Conservation (phyloP, 2,888 invertebrate species). For the Drosophila conformis region DNA sequence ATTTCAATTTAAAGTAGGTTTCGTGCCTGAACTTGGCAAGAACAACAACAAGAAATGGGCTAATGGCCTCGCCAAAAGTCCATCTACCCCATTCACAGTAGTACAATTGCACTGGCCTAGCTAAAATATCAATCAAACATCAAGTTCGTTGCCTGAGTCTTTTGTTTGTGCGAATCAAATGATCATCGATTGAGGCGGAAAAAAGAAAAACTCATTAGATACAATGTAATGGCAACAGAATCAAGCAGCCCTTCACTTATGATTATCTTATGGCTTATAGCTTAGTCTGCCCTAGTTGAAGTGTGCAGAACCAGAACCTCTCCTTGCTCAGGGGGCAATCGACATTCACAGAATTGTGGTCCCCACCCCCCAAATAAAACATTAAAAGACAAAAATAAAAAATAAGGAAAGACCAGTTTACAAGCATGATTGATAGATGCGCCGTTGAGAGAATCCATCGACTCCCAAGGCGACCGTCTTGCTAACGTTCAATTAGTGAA, state of each 20-base stretch:
- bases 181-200: conserved; percentile 9
- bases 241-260: conserved; percentile 40
- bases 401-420: conserved; percentile 38
- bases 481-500: conserved; percentile 80
- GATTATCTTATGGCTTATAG: conserved; percentile 21
- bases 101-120: conserved; percentile 31
- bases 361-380: conserved; percentile 12
- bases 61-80: conserved; percentile 29
- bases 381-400: not conserved
- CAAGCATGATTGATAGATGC: conserved; percentile 70
- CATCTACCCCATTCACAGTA: conserved; percentile 19
- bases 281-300: conserved; percentile 4
- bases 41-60: conserved; percentile 25
- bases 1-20: conserved; percentile 33
- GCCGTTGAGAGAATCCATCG: conserved; percentile 34
- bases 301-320: conserved; percentile 14
- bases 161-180: conserved; percentile 46
- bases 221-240: conserved; percentile 10
- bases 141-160: conserved; percentile 38
- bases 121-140: conserved; percentile 23
- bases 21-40: conserved; percentile 10
- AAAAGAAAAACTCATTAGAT: conserved; percentile 19
- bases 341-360: conserved; percentile 14
- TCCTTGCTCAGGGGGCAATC: conserved; percentile 29
- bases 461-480: conserved; percentile 56